Evolutionary conservation across 2,888 invertebrate species (phyloP), one percentile per base, ranked within the genome.

Genomic region (Sarcophaga caerulescens): DNA sequence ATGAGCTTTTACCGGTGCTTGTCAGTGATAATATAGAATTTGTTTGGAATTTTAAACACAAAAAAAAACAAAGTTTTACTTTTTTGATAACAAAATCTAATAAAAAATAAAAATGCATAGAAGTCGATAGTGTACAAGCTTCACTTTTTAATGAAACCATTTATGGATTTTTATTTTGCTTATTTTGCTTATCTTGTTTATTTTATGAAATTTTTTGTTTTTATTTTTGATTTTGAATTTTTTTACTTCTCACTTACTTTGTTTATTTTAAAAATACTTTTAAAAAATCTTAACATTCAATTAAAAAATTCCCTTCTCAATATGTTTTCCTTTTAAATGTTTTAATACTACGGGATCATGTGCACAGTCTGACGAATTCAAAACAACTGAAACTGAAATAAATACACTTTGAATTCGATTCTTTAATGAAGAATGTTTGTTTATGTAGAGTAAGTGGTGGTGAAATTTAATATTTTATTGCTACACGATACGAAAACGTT

Each of bases 391-490:
- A 11, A 19, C 69, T 17, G 17, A n/a, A n/a, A 14, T 52, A 14
- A 3, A 17, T 35, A 10, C 35, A 8, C 35, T 35, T 35, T 35
- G 35, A 35, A 35, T 35, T 8, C 8, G 35, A 35, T 35, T 35
- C 35, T 35, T 35, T 35, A 35, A 21, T 57, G 10, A 65, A 70
- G 19, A 47, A 19, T 35, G 19, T 62, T 73, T 74, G 45, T 45
- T 63, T 44, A 35, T 35, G 23, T 47, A 21, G 14, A 23, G 35
- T 35, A 70, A 59, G 62, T 35, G 4, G 35, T 63, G 63, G 19
- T 62, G 70, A 80, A 62, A 80, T 68, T 47, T 68, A 63, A 73
- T 76, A 68, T 52, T 47, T n/a, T 63, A 52, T n/a, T 52, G 23
- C 52, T 1, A 71, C 25, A 69, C 69, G 19, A 17, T 68, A 23